Conservation (phyloP, 2,888 invertebrate genomes). For the Brachynemurus nebulosus region DNA sequence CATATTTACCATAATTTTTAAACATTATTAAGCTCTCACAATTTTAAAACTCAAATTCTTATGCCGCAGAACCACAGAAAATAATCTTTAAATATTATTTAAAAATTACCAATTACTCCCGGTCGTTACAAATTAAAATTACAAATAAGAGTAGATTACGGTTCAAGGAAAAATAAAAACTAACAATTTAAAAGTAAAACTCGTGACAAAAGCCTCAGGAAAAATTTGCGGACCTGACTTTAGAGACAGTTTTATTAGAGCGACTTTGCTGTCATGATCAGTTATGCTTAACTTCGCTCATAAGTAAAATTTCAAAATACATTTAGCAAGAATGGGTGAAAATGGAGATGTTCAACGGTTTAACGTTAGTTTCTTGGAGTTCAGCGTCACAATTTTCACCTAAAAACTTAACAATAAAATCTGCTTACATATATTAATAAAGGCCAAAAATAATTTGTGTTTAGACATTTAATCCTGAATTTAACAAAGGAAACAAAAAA, state of each 20-base stretch:
- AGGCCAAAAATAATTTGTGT: conserved; percentile 6
- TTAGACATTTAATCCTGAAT: conserved; percentile 6
- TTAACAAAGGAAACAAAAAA: conserved; percentile 6
- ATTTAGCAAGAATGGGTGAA: conserved; percentile 1
- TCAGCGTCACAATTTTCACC: neutral
- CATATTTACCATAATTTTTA: too few species aligned
- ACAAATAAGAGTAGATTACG: conserved; percentile 5
- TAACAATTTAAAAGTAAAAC: conserved; percentile 11
- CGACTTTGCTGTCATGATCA: conserved; percentile 11
- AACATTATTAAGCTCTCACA: too few species aligned
- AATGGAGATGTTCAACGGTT: neutral
- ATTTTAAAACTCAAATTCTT: too few species aligned
- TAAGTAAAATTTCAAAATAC: conserved; percentile 7
- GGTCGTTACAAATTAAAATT: conserved; percentile 11
- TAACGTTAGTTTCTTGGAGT: conserved; percentile 14
- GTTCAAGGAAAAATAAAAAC: neutral
- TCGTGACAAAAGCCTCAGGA: conserved; percentile 11
- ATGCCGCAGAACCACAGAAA: too few species aligned
- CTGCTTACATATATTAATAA: conserved; percentile 8
- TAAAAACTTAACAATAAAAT: neutral
- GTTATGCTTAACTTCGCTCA: conserved; percentile 12
- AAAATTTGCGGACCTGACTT: conserved; percentile 12
- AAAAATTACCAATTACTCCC: too few species aligned
- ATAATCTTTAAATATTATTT: too few species aligned
- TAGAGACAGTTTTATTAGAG: conserved; percentile 9